Conservation (phyloP, 2,113 vertebrate species). For the Xenotilapia leptura region DNA sequence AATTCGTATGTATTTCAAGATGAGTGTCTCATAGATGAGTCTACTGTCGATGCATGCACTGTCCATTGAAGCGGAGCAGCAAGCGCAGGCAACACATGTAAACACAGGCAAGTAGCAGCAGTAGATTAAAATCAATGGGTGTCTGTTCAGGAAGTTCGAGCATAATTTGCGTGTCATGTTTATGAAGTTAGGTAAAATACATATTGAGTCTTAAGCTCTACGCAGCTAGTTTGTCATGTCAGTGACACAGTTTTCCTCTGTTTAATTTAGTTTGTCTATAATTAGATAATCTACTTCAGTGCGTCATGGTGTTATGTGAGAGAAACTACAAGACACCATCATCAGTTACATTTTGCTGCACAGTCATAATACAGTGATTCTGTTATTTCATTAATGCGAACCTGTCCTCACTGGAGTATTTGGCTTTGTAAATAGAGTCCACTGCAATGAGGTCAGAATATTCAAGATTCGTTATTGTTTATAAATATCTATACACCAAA, state of each 20-base stretch:
- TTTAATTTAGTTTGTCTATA: not conserved
- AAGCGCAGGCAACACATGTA: not conserved
- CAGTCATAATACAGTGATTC: not conserved
- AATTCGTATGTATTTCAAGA: not conserved
- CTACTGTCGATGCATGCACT: not conserved
- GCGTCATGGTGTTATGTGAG: not conserved
- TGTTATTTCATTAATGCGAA: not conserved
- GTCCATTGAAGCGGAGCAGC: not conserved
- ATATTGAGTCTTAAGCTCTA: not conserved
- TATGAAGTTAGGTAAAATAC: conserved; percentile 1
- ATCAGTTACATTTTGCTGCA: not conserved
- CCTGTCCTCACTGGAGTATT: not conserved
- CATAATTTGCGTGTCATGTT: not conserved
- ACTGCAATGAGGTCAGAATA: not conserved
- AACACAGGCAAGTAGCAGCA: not conserved
- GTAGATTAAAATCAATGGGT: not conserved
- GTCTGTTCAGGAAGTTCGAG: not conserved
- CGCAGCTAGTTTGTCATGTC: not conserved
- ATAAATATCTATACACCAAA: not conserved
- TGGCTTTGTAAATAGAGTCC: not conserved
- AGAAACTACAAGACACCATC: not conserved
- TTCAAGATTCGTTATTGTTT: not conserved
- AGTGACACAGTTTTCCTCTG: not conserved
- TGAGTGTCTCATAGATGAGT: not conserved
- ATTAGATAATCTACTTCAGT: not conserved